A percentile compares a stretch with the other conserved stretches of the same genome.
Conservation (phyloP, 1,140 invertebrate genomes). For the Ceratitis capitata region DNA sequence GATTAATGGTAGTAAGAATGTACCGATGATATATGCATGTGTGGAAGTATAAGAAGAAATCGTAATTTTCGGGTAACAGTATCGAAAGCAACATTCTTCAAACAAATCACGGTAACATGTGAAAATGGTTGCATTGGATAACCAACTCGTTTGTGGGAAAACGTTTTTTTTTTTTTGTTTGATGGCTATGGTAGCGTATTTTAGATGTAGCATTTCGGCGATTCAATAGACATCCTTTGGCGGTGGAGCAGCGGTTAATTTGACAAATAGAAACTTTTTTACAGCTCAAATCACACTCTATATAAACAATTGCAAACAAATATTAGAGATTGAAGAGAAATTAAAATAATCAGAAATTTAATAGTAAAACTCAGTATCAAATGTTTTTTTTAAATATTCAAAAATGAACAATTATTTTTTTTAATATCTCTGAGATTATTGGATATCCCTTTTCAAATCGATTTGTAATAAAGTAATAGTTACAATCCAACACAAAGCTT, state of each 20-base stretch:
- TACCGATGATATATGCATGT: not conserved
- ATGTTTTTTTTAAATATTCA: not conserved
- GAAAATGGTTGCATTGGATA: not conserved
- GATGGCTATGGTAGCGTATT: not conserved
- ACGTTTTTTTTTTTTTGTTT: not conserved
- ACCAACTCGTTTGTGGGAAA: not conserved
- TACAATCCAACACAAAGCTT: no score
- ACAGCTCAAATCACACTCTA: not conserved
- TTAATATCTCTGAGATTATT: not conserved
- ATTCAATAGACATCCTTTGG: not conserved
- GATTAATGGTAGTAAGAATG: not conserved
- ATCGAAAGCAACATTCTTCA: not conserved
- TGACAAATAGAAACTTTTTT: no score
- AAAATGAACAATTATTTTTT: not conserved
- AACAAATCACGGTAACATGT: constrained; percentile 7
- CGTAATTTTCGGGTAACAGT: not conserved
- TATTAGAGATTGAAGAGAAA: not conserved
- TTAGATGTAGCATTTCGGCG: not conserved
- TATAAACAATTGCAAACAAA: not conserved
- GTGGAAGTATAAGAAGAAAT: not conserved
- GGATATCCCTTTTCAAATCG: not conserved
- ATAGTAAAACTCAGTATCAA: not conserved
- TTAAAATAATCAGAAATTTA: not conserved
- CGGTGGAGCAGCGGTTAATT: no score
- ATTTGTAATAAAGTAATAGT: not conserved